phyloP scores from a whole-genome alignment of 2,797 vertebrate genomes.

The Brachyalestes nurse region DNA sequence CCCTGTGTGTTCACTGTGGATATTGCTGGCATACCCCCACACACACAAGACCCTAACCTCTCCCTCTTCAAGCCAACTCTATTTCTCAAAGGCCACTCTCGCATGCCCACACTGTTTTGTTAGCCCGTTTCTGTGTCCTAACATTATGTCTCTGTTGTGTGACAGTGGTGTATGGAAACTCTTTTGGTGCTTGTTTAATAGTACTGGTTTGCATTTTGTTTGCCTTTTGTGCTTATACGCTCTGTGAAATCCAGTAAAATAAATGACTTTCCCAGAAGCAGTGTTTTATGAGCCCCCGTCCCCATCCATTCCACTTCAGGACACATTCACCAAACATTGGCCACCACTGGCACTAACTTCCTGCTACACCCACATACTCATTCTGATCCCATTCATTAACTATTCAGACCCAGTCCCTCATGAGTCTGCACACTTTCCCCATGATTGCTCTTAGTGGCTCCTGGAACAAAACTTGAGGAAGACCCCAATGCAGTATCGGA shows the following conservation, averaged over 20 bases:
- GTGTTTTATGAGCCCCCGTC: constrained; percentile 75
- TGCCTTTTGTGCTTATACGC: constrained; percentile 68
- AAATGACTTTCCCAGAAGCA: constrained; percentile 80
- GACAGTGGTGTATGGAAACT: constrained; percentile 79
- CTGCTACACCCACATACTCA: constrained; percentile 56
- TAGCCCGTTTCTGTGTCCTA: constrained; percentile 61
- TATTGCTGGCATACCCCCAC: constrained; percentile 61
- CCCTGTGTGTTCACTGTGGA: constrained; percentile 61
- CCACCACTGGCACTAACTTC: constrained; percentile 48
- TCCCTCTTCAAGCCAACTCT: constrained; percentile 63
- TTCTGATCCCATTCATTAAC: constrained; percentile 57
- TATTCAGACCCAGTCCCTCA: constrained; percentile 25
- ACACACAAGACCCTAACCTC: constrained; percentile 56
- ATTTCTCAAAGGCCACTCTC: constrained; percentile 67
- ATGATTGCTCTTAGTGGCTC: constrained; percentile 12
- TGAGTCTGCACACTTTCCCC: constrained; percentile 29
- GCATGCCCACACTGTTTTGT: constrained; percentile 61
- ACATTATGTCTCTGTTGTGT: constrained; percentile 66
- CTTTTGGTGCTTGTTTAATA: constrained; percentile 77
- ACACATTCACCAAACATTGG: constrained; percentile 70
- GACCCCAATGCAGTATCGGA: constrained; percentile 26
- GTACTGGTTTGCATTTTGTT: constrained; percentile 73
- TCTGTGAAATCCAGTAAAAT: constrained; percentile 77
- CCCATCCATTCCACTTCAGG: constrained; percentile 68
- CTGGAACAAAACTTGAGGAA: constrained; percentile 23